Percentiles rank a stretch among this genome's conserved stretches.
phyloP scores from a whole-genome alignment of 1,140 invertebrate species.

The Microplitis demolitor region DNA sequence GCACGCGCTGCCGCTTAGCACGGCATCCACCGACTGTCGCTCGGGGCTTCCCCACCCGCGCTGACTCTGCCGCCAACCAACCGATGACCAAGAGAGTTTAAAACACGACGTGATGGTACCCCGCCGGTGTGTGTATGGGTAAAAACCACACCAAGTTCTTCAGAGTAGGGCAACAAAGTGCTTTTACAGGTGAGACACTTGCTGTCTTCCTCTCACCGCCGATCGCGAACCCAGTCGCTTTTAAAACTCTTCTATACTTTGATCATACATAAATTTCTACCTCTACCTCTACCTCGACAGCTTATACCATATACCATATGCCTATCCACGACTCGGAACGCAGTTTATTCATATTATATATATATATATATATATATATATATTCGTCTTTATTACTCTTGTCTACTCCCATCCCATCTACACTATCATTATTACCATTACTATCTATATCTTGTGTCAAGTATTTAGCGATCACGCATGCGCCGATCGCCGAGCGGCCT shows the following conservation, averaged over 20 bases:
- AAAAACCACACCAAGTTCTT: no score
- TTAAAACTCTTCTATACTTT: no score
- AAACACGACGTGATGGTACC: neutral
- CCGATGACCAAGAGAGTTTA: neutral
- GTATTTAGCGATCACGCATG: neutral
- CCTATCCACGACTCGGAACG: no score
- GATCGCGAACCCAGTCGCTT: neutral
- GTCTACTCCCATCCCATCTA: no score
- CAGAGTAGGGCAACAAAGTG: conserved; percentile 48
- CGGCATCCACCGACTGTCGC: conserved; percentile 34
- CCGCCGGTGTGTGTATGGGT: neutral
- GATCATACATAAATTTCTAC: no score
- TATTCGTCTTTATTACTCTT: no score
- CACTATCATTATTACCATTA: neutral
- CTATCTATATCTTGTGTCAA: neutral
- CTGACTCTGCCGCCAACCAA: neutral
- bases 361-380: no score
- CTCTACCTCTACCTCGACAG: no score
- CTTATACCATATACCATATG: no score
- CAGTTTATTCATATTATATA: no score
- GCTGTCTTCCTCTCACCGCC: neutral
- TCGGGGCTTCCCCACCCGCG: conserved; percentile 34
- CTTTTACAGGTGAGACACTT: conserved; percentile 45
- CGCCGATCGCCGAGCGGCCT: neutral
- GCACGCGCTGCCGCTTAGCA: conserved; percentile 27